Evolutionary conservation across 1,140 invertebrate species (phyloP).

Genomic region (Maconellicoccus hirsutus): DNA sequence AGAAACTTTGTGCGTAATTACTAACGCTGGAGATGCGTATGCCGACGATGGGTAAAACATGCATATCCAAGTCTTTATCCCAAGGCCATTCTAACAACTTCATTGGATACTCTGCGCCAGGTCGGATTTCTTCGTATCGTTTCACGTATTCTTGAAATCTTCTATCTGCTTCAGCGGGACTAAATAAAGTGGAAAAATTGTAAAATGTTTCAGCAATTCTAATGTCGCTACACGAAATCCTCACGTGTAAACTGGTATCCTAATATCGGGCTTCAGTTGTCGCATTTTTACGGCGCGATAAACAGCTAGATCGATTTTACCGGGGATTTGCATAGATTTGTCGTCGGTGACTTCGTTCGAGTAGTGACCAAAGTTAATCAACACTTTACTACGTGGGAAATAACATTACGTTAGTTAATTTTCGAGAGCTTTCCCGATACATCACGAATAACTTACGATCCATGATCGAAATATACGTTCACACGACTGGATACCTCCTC

Average conservation of each 20-base stretch:
- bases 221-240: conserved; percentile 28
- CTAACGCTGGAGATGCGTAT: not conserved
- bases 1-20: not conserved
- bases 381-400: conserved; percentile 30
- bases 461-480: not conserved
- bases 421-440: no score
- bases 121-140: not conserved
- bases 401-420: no score
- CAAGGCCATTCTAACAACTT: not conserved
- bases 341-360: conserved; percentile 23
- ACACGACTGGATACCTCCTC: not conserved
- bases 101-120: not conserved
- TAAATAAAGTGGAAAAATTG: not conserved
- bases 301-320: conserved; percentile 52
- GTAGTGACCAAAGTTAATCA: conserved; percentile 29
- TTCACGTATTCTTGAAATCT: not conserved
- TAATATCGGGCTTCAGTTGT: conserved; percentile 39
- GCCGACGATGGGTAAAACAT: not conserved
- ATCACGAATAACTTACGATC: conserved; percentile 14
- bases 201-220: not conserved
- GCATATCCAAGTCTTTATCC: not conserved
- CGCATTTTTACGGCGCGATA: conserved; percentile 67
- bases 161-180: not conserved
- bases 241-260: conserved; percentile 44
- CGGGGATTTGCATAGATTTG: conserved; percentile 37